Percentiles rank a stretch among this genome's conserved stretches.
These are phyloP conservation scores for Sandelia bainsii DNA, from an alignment of 2,797 vertebrate genomes.

Conservation along the genomic window DNA sequence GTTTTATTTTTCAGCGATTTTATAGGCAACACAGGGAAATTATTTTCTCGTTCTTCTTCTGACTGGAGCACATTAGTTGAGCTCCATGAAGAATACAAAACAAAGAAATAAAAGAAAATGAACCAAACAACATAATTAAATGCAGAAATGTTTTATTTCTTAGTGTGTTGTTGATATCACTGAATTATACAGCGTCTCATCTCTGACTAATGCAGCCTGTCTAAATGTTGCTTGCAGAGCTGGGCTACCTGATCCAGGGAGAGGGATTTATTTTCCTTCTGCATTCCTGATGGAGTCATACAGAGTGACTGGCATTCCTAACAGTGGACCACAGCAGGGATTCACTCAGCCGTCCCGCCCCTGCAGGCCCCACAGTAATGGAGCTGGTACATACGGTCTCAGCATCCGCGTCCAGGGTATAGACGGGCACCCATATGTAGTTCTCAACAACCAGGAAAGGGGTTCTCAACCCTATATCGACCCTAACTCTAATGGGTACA, in stretches of 20 bases:
- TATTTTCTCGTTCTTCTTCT: constrained; percentile 44
- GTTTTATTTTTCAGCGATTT: constrained; percentile 26
- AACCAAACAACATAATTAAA: constrained; percentile 17
- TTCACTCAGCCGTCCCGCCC: constrained; percentile 80
- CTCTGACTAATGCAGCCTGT: constrained; percentile 58
- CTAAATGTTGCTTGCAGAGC: constrained; percentile 76
- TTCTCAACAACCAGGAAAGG: constrained; percentile 94
- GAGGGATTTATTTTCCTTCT: constrained; percentile 79
- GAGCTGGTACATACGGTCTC: constrained; percentile 91
- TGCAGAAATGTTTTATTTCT: constrained; percentile 35
- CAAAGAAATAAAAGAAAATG: constrained; percentile 6
- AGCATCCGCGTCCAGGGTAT: constrained; percentile 99
- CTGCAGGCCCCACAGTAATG: constrained; percentile 79
- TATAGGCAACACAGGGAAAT: constrained; percentile 16
- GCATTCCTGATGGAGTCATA: constrained; percentile 91
- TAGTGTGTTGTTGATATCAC: constrained; percentile 32
- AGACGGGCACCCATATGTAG: constrained; percentile 96
- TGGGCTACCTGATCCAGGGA: constrained; percentile 73
- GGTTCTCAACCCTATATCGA: constrained; percentile 70
- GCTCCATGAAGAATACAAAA: constrained; percentile 12
- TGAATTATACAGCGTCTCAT: constrained; percentile 47
- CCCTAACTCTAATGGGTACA: constrained; percentile 78
- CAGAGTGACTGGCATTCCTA: constrained; percentile 85
- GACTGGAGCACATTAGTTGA: constrained; percentile 28
- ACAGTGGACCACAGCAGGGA: constrained; percentile 83